A percentile compares a stretch with the other conserved stretches of the same genome.
phyloP scores from a whole-genome alignment of 2,113 vertebrate genomes.

The Ctenomys sociabilis region DNA sequence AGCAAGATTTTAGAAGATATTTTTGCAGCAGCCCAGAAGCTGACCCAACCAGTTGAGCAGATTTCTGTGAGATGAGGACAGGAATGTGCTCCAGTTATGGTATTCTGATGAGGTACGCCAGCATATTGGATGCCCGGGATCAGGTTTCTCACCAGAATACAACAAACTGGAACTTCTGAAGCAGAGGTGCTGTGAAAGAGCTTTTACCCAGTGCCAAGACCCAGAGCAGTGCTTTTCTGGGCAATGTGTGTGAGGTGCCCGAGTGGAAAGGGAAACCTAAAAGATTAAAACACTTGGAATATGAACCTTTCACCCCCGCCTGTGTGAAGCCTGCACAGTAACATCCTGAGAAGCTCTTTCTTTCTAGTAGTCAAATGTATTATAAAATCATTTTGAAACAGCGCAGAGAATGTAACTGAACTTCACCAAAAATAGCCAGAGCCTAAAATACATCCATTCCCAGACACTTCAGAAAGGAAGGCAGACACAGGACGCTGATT shows the following conservation, averaged over 20 bases:
- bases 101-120: neutral
- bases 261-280: neutral
- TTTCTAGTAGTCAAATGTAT: neutral
- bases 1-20: neutral
- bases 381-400: neutral
- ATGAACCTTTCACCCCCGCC: neutral
- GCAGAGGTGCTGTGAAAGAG: neutral
- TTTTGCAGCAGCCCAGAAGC: neutral
- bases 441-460: neutral
- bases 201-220: neutral
- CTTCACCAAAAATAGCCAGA: neutral
- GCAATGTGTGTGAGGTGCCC: too few relatives aligned
- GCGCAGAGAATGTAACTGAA: neutral
- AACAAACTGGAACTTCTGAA: neutral
- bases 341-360: neutral
- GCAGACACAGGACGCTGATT: neutral
- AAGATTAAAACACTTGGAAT: neutral
- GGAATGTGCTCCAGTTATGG: neutral
- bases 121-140: neutral
- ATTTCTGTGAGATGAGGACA: neutral
- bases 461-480: neutral
- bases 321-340: neutral
- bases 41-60: too few relatives aligned
- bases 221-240: neutral
- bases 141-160: neutral